Base-by-base conservation (phyloP, 1,140 invertebrate genomes). In the Ceratina japonica region DNA sequence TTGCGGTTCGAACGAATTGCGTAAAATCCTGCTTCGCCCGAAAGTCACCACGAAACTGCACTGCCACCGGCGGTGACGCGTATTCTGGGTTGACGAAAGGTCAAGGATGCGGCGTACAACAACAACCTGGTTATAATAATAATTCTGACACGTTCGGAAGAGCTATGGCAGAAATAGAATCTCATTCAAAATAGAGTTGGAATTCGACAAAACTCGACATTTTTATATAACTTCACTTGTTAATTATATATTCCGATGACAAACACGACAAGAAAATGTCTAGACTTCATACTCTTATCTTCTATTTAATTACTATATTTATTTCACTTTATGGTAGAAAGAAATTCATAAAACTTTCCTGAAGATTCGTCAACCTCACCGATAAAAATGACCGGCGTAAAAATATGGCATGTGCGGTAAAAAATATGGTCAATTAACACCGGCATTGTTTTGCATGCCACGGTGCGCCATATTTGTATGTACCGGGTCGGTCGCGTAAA, bases 401-500 rank as follows among this genome's bases (percentile, higher is more conserved):
- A 72, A 68, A 78, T 58, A 65, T 15, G 66, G 27, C 52, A n/a
- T 20, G 61, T 52, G 51, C 37, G 22, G 56, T 56, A n/a, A n/a
- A n/a, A n/a, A n/a, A n/a, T n/a, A 20, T 20, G 27, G 44, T 15
- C 49, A 31, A 49, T 54, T 7, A 22, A 65, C 54, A 22, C 24
- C 16, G 65, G 24, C 27, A 70, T 70, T 61, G 70, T 82, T 79
- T 74, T 44, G 68, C 79, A 16, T 22, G 22, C 13, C n/a, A 24
- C 70, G 20, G n/a, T 22, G 15, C 20, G 7, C 65, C 54, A 59
- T 51, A 54, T 80, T 70, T 54, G 69, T 59, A 44, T 77, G 80
- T 85, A 85, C 72, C 80, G 52, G 70, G 80, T 80, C 37, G 69
- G 5, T 75, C 56, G 80, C 37, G 62, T 76, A 86, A 87, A 83